Base-by-base conservation (phyloP, 53 echinoderm and acorn worm species). In the Temnopleurus reevesii region DNA sequence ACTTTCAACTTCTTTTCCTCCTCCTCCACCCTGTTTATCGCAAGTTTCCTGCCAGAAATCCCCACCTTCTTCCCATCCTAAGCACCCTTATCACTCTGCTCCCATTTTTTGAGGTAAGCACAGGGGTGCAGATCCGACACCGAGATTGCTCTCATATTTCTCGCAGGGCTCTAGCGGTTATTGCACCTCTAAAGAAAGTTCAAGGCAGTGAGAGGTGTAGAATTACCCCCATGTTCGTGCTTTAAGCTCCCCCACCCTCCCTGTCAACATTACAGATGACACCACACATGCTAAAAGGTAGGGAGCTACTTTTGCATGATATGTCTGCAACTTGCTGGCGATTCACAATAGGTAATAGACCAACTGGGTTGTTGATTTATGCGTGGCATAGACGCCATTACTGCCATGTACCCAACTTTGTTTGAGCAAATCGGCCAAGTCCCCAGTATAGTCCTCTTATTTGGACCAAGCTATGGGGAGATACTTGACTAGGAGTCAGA, bases 81-180 rank as follows among this genome's bases (percentile, higher is more conserved):
- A 36, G 46, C 46, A 23, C 82, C 82, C 82, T 55, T 55, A 82
- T 82, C 82, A 82, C 82, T 82, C 57, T 82, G 82, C 35, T 55
- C 82, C 82, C 82, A 82, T 82, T 82, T n/a, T 55, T 82, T 55
- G 82, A 55, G 54, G 17, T 55, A 82, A 34, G 53, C 56, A 82
- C 41, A n/a, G 46, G 82, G 82, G 53, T 82, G 35, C 56, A 54
- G 82, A 53, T 55, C 82, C 30, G 55, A 82, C 82, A 82, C 82
- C 82, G 31, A 55, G 82, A 55, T 55, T 35, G 54, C 47, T 82
- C 82, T 82, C 55, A n/a, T 18, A 30, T 82, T 82, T 82, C 82
- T n/a, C n/a, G 19, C 79, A 13, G 56, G 41, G 85, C 59, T 85
- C 49, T 85, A 60, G 85, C 85, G 85, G 85, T 85, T 85, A 85